Base-by-base conservation (phyloP, 2,113 vertebrate genomes). In the Microtus oregoni region DNA sequence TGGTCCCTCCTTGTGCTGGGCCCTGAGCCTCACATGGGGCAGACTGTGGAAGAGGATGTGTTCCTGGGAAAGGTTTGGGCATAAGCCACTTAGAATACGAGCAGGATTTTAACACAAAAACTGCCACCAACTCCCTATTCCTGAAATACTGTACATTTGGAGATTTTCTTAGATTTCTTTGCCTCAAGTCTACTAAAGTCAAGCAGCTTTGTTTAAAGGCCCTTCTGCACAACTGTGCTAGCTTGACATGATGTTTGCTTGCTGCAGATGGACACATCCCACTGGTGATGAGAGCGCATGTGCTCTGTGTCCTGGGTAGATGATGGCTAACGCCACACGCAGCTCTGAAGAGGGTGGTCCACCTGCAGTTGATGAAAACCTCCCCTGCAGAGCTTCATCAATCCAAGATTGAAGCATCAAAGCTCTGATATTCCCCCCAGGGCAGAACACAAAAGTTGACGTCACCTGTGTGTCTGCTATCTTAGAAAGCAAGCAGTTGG, bases 391-490 rank as follows among this genome's bases (percentile, higher is more conserved):
- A 38, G 95, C 86, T 82, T 82, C 58, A 94, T 88, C 94, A 73
- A 47, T 91, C 78, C 73, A 12, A 89, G 83, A 96, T 35, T 0
- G 0, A 93, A 44, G 61, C 76, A 75, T 61, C 76, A n/a, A 72
- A 95, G 73, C 88, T 32, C 90, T 89, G 73, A 0, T 82, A 58
- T 22, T 70, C 30, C 61, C 2, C 67, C 50, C 72, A 26, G 67
- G 83, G 44, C n/a, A 30, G 22, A 94, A 61, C 75, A 95, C 95
- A 94, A 94, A 95, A 95, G 91, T 78, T 92, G 91, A 38, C 90
- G 86, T 77, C 83, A 89, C 65, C 58, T 38, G 2, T 7, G 32
- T 52, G 68, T 32, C 55, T 75, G 44, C 90, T 82, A 65, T 78
- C 78, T 70, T 92, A 73, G 22, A 90, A 90, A 95, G 87, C 93